These are phyloP conservation scores for Callinectes sapidus DNA, from an alignment of 2,888 invertebrate species.

Conservation along the genomic window DNA sequence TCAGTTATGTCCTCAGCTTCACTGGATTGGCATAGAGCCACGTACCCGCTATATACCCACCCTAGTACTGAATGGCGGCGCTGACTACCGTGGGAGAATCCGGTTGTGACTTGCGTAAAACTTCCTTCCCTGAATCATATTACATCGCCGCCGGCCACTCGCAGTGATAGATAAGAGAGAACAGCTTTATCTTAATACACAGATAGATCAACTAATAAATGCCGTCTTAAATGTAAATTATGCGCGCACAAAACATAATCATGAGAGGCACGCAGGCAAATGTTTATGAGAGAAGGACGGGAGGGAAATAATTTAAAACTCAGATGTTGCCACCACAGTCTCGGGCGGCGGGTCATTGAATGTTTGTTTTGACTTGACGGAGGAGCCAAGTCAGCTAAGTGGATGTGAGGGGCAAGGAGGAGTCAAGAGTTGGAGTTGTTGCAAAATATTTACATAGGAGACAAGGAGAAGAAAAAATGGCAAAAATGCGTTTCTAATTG, in stretches of 20 bases:
- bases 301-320: not conserved
- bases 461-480: not conserved
- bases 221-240: not conserved
- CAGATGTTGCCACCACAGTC: not conserved
- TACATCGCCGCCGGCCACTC: not conserved
- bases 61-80: constrained; percentile 8
- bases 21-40: not conserved
- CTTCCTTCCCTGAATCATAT: not conserved
- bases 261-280: not conserved
- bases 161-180: constrained; percentile 2
- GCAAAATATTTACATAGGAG: not conserved
- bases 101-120: not conserved
- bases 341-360: constrained; percentile 5
- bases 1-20: not conserved
- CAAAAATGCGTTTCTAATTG: not conserved
- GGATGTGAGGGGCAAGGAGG: constrained; percentile 6
- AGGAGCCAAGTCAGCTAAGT: not conserved
- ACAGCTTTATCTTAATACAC: not conserved
- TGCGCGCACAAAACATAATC: not conserved
- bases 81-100: not conserved
- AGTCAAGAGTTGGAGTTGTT: not conserved
- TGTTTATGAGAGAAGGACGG: constrained; percentile 2
- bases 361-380: not conserved
- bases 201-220: not conserved
- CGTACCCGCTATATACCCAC: not conserved